Base-by-base conservation (phyloP, 1,140 invertebrate genomes). In the Drosophila trapezifrons region DNA sequence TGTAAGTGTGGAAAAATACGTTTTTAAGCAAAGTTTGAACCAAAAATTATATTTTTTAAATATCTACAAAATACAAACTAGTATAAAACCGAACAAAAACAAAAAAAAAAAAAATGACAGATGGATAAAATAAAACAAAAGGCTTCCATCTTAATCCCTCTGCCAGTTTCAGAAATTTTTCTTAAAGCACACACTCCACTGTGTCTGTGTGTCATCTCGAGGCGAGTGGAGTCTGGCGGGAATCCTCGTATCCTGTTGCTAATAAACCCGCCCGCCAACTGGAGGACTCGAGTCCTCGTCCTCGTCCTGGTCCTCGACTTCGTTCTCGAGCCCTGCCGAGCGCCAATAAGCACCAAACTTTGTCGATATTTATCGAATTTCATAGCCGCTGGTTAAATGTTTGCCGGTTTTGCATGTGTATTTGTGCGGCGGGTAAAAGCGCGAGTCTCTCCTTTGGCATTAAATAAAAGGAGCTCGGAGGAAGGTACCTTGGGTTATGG, bases 361-460 rank as follows among this genome's bases (percentile, higher is more conserved):
- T 73, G 80, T 70, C 84, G 84, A 89, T 89, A 89, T 89, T 89
- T 89, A 89, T 89, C 84, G 84, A 89, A 80, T 89, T 89, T 78
- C 85, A 78, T 89, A 89, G 77, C 84, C 84, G 47, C 47, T 78
- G 84, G 84, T 77, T 89, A 83, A 89, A 89, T 89, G 84, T 89
- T 89, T 89, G 77, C 70, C 77, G 85, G 80, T 72, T 77, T 89
- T 80, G 67, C 76, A 72, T 71, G 71, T 55, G 55, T 54, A 52
- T 52, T 62, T 62, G 57, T 65, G 52, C 42, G 42, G 20, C 25
- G 51, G 43, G 20, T 29, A n/a, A 43, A n/a, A 15, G 52, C 65
- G 43, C 29, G 29, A 32, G 29, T 25, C 12, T 71, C 7, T 71
- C 65, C 67, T 71, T 71, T 71, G 66, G 67, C 67, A 40, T 70